A percentile compares a stretch with the other conserved stretches of the same genome.
phyloP scores from a whole-genome alignment of 2,797 vertebrate species.

The Lacerta agilis region DNA sequence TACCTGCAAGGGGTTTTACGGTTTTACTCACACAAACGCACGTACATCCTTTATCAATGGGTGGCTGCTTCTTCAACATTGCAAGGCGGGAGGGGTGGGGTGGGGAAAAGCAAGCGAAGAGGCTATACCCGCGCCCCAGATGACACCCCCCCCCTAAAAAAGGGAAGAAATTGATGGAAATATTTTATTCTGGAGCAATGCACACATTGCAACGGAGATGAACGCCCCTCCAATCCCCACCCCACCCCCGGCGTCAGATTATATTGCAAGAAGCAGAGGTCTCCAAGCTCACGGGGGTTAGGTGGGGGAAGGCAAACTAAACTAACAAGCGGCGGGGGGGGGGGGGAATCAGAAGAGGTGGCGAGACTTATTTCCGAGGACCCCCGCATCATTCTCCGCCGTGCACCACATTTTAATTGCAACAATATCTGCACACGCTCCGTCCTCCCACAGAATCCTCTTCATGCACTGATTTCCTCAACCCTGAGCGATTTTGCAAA shows the following conservation, averaged over 20 bases:
- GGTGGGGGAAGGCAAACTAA: neutral
- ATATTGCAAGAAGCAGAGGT: too few species aligned
- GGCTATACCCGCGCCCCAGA: neutral
- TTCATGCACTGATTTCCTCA: neutral
- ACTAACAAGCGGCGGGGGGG: neutral
- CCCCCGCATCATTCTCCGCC: slow-evolving; percentile 1
- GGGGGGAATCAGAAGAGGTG: neutral
- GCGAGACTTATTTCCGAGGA: neutral
- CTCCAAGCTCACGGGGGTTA: neutral
- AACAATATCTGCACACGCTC: neutral
- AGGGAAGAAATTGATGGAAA: neutral
- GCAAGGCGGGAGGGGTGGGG: neutral
- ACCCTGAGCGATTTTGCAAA: neutral
- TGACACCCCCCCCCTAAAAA: neutral
- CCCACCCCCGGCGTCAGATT: too few species aligned
- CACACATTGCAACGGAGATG: neutral
- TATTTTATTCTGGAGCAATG: neutral
- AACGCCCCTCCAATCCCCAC: neutral
- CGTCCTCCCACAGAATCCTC: too few species aligned
- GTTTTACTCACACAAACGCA: neutral
- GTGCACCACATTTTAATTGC: slow-evolving; percentile 6
- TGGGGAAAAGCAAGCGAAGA: neutral
- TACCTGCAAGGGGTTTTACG: neutral
- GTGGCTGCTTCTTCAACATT: neutral
- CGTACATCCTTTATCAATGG: neutral